Evolutionary conservation across 2,888 invertebrate species (phyloP), one percentile per base, ranked within the genome.

Genomic region (Tipula confusa): DNA sequence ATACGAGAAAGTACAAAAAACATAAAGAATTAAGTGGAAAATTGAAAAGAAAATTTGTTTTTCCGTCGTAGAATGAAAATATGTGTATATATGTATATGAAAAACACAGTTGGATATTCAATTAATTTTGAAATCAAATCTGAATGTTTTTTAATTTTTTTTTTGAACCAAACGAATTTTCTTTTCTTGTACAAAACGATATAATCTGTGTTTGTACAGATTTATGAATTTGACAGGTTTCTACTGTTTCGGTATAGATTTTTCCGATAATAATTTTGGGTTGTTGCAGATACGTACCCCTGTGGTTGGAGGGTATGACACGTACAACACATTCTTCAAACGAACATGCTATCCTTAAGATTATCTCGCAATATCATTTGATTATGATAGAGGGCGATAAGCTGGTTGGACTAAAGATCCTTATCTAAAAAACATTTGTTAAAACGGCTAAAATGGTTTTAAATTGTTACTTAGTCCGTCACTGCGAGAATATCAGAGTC

Each of bases 51-150:
- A 64, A 64, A 64, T 64, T 64, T 43, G 43, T 43, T 43, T 43
- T 43, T 24, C 24, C 64, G 64, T 64, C 38, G 38, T 38, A 38
- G 13, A 13, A 38, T 38, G 33, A 33, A 38, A 13, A 38, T 7
- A 5, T 7, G 31, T 31, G 7, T 31, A 31, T 31, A 31, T 3
- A 43, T 43, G n/a, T n/a, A 43, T 9, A 64, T 64, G 64, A 64
- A 64, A 64, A 64, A 64, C 64, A 64, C 64, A 64, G 64, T 64
- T 64, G 24, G 64, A 64, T 64, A 64, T 64, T 24, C 64, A 64
- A 64, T 64, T 64, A 64, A 64, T 64, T 64, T 64, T 64, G 18
- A 64, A 64, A 64, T 64, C 64, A n/a, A 64, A 64, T 64, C 64
- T 64, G 24, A 24, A 24, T 24, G n/a, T 15, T 24, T 64, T 64